Evolutionary conservation across 2,113 vertebrate genomes (phyloP).

Genomic region (Perca schrenkii): DNA sequence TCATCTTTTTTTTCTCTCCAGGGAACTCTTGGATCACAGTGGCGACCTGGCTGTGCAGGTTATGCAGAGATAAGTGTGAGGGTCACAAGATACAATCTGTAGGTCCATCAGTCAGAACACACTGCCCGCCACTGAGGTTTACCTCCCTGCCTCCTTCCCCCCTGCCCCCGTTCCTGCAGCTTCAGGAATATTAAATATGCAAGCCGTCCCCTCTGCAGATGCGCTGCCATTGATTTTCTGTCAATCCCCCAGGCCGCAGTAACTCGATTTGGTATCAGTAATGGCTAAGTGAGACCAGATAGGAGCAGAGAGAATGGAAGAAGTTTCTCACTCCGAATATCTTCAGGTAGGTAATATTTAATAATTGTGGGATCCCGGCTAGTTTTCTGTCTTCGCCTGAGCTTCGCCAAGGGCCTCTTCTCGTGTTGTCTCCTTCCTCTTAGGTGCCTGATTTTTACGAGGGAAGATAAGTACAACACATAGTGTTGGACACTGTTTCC

Average conservation of each 20-base stretch:
- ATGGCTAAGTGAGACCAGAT: conserved; percentile 58
- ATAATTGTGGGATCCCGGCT: not conserved
- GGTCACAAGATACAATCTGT: conserved; percentile 65
- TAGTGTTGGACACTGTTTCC: conserved; percentile 1
- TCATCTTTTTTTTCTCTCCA: not conserved
- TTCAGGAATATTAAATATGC: conserved; percentile 68
- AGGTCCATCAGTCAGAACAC: conserved; percentile 51
- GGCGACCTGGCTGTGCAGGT: not conserved
- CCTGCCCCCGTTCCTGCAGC: not conserved
- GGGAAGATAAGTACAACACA: not conserved
- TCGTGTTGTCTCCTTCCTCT: not conserved
- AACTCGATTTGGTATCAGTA: conserved; percentile 69
- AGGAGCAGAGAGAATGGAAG: not conserved
- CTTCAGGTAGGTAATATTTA: not conserved
- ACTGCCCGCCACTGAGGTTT: conserved; percentile 23
- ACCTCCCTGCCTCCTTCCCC: conserved; percentile 5
- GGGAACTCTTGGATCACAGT: conserved; percentile 18
- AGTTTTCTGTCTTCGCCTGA: not conserved
- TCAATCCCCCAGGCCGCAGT: conserved; percentile 46
- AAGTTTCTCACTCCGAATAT: conserved; percentile 26
- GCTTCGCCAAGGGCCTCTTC: not conserved
- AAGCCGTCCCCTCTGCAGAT: conserved; percentile 32
- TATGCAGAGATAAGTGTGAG: conserved; percentile 58
- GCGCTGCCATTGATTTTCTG: conserved; percentile 63
- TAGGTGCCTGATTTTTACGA: conserved; percentile 11